These are phyloP conservation scores for Mesorhabditis spiculigera DNA, from an alignment of 2,888 invertebrate species.

Conservation along the genomic window DNA sequence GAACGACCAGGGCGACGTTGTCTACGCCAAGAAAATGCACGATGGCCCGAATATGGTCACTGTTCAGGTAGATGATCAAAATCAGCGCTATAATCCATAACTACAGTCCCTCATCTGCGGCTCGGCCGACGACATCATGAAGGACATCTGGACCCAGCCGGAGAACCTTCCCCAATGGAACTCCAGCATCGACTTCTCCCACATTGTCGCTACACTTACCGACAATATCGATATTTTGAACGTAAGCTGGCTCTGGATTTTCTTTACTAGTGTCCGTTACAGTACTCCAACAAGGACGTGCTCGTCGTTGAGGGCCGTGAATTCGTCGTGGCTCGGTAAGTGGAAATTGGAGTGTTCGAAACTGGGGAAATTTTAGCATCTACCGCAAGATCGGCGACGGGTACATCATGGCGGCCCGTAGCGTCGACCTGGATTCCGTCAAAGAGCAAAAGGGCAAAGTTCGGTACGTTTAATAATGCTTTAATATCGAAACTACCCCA, in stretches of 20 bases:
- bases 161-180: background rate
- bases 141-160: background rate
- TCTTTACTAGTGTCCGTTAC: background rate
- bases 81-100: background rate
- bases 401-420: background rate
- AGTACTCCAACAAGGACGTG: background rate
- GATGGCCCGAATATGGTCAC: background rate
- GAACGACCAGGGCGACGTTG: background rate
- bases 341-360: no score
- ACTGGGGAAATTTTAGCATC: background rate
- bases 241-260: constrained; percentile 1
- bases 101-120: background rate
- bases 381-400: constrained; percentile 2
- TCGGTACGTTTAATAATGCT: background rate
- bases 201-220: constrained; percentile 6
- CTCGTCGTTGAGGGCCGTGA: background rate
- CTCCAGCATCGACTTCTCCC: background rate
- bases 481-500: background rate
- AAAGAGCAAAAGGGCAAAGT: background rate
- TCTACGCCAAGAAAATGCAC: background rate
- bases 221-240: background rate
- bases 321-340: background rate
- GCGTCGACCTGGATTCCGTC: background rate
- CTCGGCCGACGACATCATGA: constrained; percentile 1
- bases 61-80: background rate